phyloP scores from a whole-genome alignment of 2,888 invertebrate genomes.

The Ctenicera cuprea region DNA sequence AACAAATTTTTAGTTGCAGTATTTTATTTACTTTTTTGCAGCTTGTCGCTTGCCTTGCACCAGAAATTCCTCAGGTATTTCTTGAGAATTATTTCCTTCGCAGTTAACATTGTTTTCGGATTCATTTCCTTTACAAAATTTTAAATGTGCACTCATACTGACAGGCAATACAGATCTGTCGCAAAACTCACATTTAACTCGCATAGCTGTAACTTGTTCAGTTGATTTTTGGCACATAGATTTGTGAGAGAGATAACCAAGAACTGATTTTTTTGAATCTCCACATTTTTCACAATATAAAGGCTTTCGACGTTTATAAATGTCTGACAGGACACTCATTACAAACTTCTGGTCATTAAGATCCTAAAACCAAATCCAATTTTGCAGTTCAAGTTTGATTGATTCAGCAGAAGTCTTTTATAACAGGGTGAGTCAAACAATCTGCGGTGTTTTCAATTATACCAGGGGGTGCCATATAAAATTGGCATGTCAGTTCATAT shows the following conservation, averaged over 20 bases:
- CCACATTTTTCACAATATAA: constrained; percentile 77
- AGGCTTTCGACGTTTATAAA: constrained; percentile 70
- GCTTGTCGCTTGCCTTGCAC: constrained; percentile 69
- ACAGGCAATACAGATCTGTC: constrained; percentile 43
- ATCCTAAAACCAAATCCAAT: constrained; percentile 72
- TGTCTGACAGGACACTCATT: constrained; percentile 71
- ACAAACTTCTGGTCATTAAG: constrained; percentile 73
- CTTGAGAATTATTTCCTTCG: too few species aligned
- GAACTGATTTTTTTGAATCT: constrained; percentile 67
- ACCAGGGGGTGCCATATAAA: too few species aligned
- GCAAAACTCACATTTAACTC: constrained; percentile 55
- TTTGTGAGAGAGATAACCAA: constrained; percentile 76
- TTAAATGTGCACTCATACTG: constrained; percentile 49
- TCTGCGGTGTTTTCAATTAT: too few species aligned
- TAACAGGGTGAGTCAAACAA: too few species aligned
- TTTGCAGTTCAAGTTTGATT: too few species aligned
- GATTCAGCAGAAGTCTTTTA: too few species aligned
- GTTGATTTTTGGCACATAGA: constrained; percentile 50
- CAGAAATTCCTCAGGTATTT: not conserved
- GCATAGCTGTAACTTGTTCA: constrained; percentile 52
- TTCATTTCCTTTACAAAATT: constrained; percentile 27
- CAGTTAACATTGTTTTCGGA: too few species aligned
- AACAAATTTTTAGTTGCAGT: not conserved
- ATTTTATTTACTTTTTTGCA: constrained; percentile 71
- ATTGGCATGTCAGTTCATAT: too few species aligned